Conservation (phyloP, 2,797 vertebrate genomes). For the Brachymystax lenok region DNA sequence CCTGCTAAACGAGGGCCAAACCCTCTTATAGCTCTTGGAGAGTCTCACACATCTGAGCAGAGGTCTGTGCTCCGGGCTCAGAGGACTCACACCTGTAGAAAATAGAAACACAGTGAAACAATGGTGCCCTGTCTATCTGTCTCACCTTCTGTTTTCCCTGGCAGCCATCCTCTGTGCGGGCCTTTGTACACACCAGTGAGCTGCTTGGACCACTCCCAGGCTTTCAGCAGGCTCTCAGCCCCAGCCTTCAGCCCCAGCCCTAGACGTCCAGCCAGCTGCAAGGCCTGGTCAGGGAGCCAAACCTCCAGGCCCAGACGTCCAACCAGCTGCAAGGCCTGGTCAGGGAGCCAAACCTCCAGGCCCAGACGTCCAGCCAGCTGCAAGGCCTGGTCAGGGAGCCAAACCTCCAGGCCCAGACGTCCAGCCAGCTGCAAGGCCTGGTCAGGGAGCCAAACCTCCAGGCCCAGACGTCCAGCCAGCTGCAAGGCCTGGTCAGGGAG, state of each 20-base stretch:
- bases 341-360: conserved; percentile 1
- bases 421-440: conserved; percentile 14
- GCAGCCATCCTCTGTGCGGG: conserved; percentile 21
- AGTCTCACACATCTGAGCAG: conserved; percentile 42
- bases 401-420: conserved; percentile 9
- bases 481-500: background rate
- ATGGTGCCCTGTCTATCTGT: conserved; percentile 54
- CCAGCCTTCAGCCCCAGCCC: conserved; percentile 24
- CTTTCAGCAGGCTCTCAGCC: conserved; percentile 30
- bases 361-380: conserved; percentile 16
- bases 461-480: conserved; percentile 12
- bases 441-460: conserved; percentile 9
- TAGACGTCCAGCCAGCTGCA: conserved; percentile 12
- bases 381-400: background rate
- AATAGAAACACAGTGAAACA: conserved; percentile 35
- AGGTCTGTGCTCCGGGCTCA: conserved; percentile 36
- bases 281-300: conserved; percentile 2
- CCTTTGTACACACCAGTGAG: conserved; percentile 20
- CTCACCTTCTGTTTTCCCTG: conserved; percentile 41
- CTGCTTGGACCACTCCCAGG: conserved; percentile 29
- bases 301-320: conserved; percentile 10
- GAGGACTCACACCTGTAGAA: conserved; percentile 57
- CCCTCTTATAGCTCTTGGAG: conserved; percentile 49
- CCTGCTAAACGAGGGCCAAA: conserved; percentile 26
- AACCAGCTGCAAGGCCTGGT: conserved; percentile 9